phyloP scores from a whole-genome alignment of 2,113 vertebrate species.

The Bothrops jararaca region DNA sequence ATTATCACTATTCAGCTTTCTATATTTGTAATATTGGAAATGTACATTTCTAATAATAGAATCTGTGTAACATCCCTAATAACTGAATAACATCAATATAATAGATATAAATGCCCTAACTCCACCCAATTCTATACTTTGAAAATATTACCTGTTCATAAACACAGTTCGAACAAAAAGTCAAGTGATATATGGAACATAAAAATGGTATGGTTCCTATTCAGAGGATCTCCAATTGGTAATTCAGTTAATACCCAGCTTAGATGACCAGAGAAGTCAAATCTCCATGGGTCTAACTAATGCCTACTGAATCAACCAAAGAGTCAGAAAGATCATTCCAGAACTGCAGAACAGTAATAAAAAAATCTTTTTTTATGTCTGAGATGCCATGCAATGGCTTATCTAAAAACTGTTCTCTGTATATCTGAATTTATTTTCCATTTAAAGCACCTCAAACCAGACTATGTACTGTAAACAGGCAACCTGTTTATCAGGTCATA shows the following conservation, averaged over 20 bases:
- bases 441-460: background rate
- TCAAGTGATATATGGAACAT: background rate
- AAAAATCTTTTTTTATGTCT: background rate
- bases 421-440: background rate
- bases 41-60: background rate
- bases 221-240: background rate
- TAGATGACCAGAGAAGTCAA: background rate
- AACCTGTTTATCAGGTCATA: background rate
- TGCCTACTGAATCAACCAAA: background rate
- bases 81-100: background rate
- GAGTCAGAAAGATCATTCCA: background rate
- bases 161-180: background rate
- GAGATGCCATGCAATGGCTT: background rate
- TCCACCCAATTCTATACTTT: background rate
- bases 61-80: background rate
- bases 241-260: background rate
- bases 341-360: background rate
- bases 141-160: background rate
- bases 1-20: background rate
- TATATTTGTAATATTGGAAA: background rate
- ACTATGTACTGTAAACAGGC: background rate
- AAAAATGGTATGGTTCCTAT: background rate
- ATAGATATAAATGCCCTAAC: background rate
- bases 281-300: background rate
- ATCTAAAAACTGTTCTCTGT: background rate